These are phyloP conservation scores for Holacanthella duospinosa DNA, from an alignment of 2,888 invertebrate genomes.

Conservation along the genomic window DNA sequence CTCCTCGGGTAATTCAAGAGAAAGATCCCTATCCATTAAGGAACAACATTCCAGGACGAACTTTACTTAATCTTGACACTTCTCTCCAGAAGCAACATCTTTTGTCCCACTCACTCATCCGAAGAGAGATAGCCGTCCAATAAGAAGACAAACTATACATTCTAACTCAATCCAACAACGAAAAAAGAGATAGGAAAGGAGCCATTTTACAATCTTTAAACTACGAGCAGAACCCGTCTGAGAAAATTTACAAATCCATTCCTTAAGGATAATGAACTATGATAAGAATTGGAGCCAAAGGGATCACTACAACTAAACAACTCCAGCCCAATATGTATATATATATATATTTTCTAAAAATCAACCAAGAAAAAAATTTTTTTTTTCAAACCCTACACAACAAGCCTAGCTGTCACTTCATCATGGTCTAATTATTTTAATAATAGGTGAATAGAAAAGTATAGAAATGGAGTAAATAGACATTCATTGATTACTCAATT, in stretches of 20 bases:
- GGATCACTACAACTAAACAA: too few relatives aligned
- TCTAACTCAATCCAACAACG: not conserved
- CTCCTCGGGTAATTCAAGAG: not conserved
- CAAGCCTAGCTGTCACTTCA: too few relatives aligned
- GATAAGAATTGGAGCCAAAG: not conserved
- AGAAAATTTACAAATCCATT: not conserved
- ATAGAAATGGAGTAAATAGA: too few relatives aligned
- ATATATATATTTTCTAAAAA: too few relatives aligned
- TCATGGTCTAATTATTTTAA: too few relatives aligned
- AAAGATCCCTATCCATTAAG: conserved; percentile 3
- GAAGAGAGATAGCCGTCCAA: not conserved
- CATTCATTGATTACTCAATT: too few relatives aligned
- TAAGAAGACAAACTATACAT: too few relatives aligned
- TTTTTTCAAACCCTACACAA: not conserved
- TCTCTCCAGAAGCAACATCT: not conserved
- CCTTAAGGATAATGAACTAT: not conserved
- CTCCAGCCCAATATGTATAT: too few relatives aligned
- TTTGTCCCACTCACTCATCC: not conserved
- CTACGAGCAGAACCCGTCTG: not conserved
- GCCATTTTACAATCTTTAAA: not conserved
- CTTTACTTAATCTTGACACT: conserved; percentile 4
- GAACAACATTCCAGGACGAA: conserved; percentile 5
- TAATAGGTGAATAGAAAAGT: too few relatives aligned
- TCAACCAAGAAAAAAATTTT: too few relatives aligned
- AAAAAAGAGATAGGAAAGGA: too few relatives aligned